Evolutionary conservation across 1,140 invertebrate genomes (phyloP).

Genomic region (Neodiprion lecontei): DNA sequence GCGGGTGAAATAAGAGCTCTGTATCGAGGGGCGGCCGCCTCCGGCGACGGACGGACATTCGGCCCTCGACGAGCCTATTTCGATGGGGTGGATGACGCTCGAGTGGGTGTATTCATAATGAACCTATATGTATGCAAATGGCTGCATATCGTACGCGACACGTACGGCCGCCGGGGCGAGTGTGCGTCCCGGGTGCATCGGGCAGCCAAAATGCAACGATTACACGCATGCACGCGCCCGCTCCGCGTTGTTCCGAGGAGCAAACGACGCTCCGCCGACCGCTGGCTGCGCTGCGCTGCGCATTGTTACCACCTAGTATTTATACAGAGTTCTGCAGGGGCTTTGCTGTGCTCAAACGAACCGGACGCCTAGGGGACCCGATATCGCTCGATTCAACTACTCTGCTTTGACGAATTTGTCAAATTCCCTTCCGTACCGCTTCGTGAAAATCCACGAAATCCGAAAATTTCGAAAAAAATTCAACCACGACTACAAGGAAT

Average conservation of each 20-base stretch:
- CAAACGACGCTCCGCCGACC: conserved; percentile 22
- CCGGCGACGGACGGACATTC: neutral
- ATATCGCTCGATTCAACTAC: conserved; percentile 2
- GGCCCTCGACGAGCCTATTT: conserved; percentile 30
- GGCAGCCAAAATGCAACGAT: conserved; percentile 40
- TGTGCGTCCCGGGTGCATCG: conserved; percentile 15
- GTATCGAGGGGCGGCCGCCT: no score
- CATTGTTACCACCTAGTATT: neutral
- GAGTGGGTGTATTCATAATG: conserved; percentile 62
- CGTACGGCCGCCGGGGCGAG: conserved; percentile 12
- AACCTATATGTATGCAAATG: conserved; percentile 64
- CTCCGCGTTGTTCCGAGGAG: conserved; percentile 31
- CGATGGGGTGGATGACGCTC: conserved; percentile 50
- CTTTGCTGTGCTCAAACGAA: conserved; percentile 1
- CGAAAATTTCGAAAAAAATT: no score
- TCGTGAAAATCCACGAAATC: no score
- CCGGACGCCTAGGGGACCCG: neutral
- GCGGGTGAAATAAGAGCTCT: no score
- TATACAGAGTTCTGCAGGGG: conserved; percentile 1
- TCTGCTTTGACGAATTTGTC: neutral
- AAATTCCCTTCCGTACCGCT: no score
- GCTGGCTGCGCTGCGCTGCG: neutral
- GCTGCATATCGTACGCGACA: conserved; percentile 54
- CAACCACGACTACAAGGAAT: no score
- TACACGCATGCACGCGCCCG: conserved; percentile 33